phyloP scores from a whole-genome alignment of 1,140 invertebrate species.

The Heliconius nattereri region DNA sequence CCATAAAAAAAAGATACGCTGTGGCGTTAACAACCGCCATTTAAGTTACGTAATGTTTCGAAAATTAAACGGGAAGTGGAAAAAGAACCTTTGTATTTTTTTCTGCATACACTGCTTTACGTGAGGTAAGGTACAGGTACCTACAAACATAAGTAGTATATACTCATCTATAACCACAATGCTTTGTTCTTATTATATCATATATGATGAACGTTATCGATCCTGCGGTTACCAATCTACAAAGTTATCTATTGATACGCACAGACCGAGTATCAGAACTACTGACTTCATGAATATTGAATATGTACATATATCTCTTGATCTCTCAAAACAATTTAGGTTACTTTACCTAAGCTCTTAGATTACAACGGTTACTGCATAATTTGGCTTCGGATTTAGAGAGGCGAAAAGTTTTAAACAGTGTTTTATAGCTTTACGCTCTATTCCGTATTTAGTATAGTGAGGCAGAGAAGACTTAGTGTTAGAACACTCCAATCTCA shows the following conservation, averaged over 20 bases:
- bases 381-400: not conserved
- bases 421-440: not conserved
- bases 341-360: not conserved
- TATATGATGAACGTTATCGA: not conserved
- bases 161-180: not conserved
- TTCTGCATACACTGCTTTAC: not conserved
- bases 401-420: not conserved
- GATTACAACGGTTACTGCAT: not conserved
- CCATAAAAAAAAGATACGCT: not conserved
- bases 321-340: not conserved
- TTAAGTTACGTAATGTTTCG: not conserved
- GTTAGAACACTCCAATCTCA: too few relatives aligned
- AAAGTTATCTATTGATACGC: constrained; percentile 3
- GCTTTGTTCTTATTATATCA: not conserved
- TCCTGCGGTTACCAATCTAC: not conserved
- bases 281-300: not conserved
- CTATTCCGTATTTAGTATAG: too few relatives aligned
- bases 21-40: not conserved
- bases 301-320: not conserved
- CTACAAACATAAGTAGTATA: not conserved
- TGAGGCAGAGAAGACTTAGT: too few relatives aligned
- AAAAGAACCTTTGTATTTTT: not conserved
- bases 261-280: not conserved
- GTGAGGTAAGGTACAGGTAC: too few relatives aligned
- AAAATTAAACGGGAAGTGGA: not conserved